Conservation (phyloP, 2,888 invertebrate species). For the Rotaria macrura region DNA sequence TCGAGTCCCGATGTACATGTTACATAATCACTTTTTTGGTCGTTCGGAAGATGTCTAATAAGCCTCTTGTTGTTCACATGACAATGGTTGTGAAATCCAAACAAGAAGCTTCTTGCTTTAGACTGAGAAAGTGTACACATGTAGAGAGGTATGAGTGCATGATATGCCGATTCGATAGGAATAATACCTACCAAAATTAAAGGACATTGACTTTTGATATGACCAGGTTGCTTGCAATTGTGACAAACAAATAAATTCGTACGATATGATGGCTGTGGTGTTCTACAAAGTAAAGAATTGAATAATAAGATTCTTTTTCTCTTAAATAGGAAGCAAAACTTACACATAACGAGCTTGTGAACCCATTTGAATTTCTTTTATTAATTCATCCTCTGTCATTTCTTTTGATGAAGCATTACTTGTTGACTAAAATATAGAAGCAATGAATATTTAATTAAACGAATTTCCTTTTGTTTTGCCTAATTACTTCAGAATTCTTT, state of each 20-base stretch:
- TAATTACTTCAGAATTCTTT: not conserved
- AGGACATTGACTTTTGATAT: not conserved
- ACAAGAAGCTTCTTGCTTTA: no score
- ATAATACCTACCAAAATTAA: not conserved
- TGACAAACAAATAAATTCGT: conserved; percentile 12
- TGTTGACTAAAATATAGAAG: not conserved
- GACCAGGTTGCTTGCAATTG: conserved; percentile 2
- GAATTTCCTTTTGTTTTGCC: not conserved
- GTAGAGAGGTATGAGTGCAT: no score
- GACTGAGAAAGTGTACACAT: no score
- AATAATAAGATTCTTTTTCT: not conserved
- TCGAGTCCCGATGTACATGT: no score
- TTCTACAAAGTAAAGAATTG: not conserved
- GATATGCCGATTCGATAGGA: no score
- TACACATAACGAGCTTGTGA: not conserved
- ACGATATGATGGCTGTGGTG: not conserved
- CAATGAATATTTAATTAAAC: not conserved
- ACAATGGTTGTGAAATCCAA: no score
- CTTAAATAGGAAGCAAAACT: not conserved
- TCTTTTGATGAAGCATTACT: not conserved
- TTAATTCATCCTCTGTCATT: conserved; percentile 13
- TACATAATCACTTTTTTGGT: no score
- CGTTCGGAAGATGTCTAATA: no score
- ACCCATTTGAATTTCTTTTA: conserved; percentile 13
- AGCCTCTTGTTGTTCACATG: no score